Evolutionary conservation across 2,797 vertebrate species (phyloP), one percentile per base, ranked within the genome.

Genomic region (Tarsius wallacei): DNA sequence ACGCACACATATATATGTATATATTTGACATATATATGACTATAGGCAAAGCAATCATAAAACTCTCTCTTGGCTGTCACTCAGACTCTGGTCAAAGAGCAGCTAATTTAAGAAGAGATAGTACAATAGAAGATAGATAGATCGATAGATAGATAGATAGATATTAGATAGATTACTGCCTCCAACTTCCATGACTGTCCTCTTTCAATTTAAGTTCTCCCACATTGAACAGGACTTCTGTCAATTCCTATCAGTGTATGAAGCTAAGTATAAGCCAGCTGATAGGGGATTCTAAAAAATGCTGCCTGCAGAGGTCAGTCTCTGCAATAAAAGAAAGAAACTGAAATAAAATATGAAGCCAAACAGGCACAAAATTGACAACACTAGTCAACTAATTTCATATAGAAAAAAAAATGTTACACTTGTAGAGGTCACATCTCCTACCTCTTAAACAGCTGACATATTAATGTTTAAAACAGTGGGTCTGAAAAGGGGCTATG

Each of bases 211-310:
- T 59, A 84, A 49, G 36, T 47, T 76, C 53, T 61, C 17, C 8
- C n/a, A 47, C 21, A 64, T 24, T 36, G 68, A 87, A 59, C 55
- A 10, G 76, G 12, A 57, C 77, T 68, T 61, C 21, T 14, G 66
- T 26, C 63, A 7, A 5, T 24, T 21, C 82, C 42, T 64, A 24
- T 59, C 77, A 13, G 0, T 5, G 33, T 2, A 17, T 0, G 1
- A 33, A 80, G 76, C 51, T 68, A 87, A 51, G 31, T 59, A 31
- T n/a, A 70, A 47, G 47, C 61, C 86, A 74, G 21, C 55, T 86
- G 91, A 55, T 31, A 28, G 74, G 19, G 42, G 9, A 5, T n/a
- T 36, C 55, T 42, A 90, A 73, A 81, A 71, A 82, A 51, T 6
- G 17, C 1, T 12, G 33, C 47, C 64, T 14, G 14, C 7, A 77